Percentiles rank a stretch among this genome's conserved stretches.
phyloP scores from a whole-genome alignment of 2,888 invertebrate genomes.

The Mamestra brassicae region DNA sequence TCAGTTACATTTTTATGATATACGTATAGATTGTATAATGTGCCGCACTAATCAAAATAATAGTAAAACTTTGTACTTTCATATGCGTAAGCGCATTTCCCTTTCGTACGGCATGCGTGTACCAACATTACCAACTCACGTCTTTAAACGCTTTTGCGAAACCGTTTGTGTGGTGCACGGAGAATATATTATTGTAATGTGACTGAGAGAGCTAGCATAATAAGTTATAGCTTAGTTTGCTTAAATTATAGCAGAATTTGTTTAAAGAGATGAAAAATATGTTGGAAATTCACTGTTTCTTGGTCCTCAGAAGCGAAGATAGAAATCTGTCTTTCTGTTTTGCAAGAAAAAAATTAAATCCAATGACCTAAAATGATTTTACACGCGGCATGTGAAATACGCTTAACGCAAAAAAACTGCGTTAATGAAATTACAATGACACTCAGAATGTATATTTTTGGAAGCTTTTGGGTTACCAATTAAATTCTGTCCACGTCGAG shows the following conservation, averaged over 20 bases:
- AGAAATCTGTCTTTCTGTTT: background rate
- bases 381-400: background rate
- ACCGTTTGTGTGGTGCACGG: constrained; percentile 43
- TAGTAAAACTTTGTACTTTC: constrained; percentile 43
- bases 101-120: constrained; percentile 57
- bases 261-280: too few species aligned
- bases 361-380: background rate
- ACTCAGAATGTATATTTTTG: constrained; percentile 14
- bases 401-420: background rate
- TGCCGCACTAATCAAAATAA: constrained; percentile 10
- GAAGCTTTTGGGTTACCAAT: constrained; percentile 42
- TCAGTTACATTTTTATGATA: too few species aligned
- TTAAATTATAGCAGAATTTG: constrained; percentile 22
- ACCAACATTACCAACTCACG: constrained; percentile 44
- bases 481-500: constrained; percentile 42
- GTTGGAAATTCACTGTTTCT: background rate
- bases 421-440: constrained; percentile 14
- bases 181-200: constrained; percentile 44
- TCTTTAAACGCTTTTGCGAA: constrained; percentile 61
- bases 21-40: background rate
- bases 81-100: constrained; percentile 58
- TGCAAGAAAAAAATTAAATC: background rate
- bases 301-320: background rate
- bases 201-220: constrained; percentile 25
- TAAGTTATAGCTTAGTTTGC: constrained; percentile 22